Base-by-base conservation (phyloP, 53 echinoderm and acorn worm species). In the Apostichopus leukothele region DNA sequence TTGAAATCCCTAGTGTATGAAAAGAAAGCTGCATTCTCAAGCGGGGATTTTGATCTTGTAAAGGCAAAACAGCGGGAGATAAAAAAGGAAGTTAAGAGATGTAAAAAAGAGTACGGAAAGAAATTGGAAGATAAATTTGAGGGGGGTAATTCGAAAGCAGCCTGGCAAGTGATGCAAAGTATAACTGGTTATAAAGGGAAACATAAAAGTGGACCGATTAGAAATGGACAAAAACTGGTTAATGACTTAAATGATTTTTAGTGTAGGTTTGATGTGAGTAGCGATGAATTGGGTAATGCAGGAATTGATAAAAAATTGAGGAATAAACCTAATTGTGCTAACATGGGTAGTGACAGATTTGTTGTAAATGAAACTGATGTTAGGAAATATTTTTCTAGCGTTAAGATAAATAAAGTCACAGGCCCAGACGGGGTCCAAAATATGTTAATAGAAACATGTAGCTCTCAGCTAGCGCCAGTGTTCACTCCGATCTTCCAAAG, bases 371-470 rank as follows among this genome's bases (percentile, higher is more conserved):
- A 83, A 60, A 18, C 55, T 52, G 60, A 54, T 59, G 57, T 83
- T 19, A 83, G 75, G 75, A 75, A 75, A 21, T 19, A 39, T 75
- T 75, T 75, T 39, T 13, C 19, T 7, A 75, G 20, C 6, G 83
- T 83, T 7, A 83, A 83, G 60, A 9, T 18, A 22, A 5, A 25
- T 23, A 83, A 83, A 57, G 83, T 25, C 6, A 83, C 83, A n/a
- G 83, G 57, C 53, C 83, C 59, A 83, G 61, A 83, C 60, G 60
- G 83, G 18, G 1, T 83, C 60, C 11, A 54, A 1, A 21, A 83
- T 83, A 60, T 20, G 57, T 54, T 83, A 57, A 83, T 83, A 7
- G 5, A 88, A 88, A 88, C 88, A 39, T 78, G 78, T 26, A 76
- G 78, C n/a, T 59, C 78, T 63, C 78, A 76, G 63, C 9, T 60